phyloP scores from a whole-genome alignment of 2,113 vertebrate species.

The Engraulis encrasicolus region DNA sequence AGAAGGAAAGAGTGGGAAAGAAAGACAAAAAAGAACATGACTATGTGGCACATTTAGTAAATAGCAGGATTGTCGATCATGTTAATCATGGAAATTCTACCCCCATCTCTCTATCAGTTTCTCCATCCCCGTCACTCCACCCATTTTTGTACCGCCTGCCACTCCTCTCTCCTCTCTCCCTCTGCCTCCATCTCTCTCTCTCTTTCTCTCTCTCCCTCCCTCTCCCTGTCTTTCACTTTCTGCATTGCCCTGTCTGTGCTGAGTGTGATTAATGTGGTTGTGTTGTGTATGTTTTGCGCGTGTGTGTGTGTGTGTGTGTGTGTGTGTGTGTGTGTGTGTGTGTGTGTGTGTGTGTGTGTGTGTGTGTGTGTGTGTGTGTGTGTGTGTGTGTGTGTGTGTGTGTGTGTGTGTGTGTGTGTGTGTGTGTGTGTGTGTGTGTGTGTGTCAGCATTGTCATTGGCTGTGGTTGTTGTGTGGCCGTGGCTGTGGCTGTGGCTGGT shows the following conservation, averaged over 20 bases:
- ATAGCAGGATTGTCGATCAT: not conserved
- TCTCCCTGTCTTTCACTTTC: no score
- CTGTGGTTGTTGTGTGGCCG: not conserved
- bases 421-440: not conserved
- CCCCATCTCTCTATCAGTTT: not conserved
- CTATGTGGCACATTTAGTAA: not conserved
- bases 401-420: no score
- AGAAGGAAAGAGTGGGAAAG: no score
- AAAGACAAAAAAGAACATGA: not conserved
- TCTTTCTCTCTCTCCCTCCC: not conserved
- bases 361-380: no score
- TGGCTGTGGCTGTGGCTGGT: no score
- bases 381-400: no score
- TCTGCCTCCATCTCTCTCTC: slow-evolving; percentile 18
- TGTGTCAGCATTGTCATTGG: not conserved
- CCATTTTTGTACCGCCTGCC: slow-evolving; percentile 16
- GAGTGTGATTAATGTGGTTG: not conserved
- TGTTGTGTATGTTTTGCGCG: not conserved
- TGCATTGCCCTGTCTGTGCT: not conserved
- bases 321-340: no score
- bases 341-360: no score
- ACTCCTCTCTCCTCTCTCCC: not conserved
- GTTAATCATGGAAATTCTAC: not conserved
- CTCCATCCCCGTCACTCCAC: not conserved
- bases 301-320: no score